Evolutionary conservation across 2,888 invertebrate species (phyloP).

Genomic region (Synanthedon andrenaeformis): DNA sequence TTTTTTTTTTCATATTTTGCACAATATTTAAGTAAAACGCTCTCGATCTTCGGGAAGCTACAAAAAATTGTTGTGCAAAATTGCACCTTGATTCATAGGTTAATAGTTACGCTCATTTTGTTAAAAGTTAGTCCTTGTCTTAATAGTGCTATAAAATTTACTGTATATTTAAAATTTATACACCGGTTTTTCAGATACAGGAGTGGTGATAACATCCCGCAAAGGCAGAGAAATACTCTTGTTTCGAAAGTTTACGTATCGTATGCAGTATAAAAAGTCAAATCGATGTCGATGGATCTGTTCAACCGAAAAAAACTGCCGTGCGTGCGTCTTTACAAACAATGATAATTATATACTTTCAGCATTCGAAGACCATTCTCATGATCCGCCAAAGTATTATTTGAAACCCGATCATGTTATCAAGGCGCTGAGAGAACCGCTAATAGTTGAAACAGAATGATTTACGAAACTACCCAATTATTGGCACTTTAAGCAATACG

Average conservation of each 20-base stretch:
- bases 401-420: constrained; percentile 42
- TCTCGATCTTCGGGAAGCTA: too few species aligned
- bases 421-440: constrained; percentile 37
- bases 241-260: constrained; percentile 48
- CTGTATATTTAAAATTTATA: too few species aligned
- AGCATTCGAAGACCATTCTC: constrained; percentile 39
- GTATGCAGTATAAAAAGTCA: constrained; percentile 40
- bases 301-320: constrained; percentile 52
- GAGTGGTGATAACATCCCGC: constrained; percentile 49
- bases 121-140: too few species aligned
- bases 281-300: constrained; percentile 48
- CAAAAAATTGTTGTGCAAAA: too few species aligned
- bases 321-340: constrained; percentile 46
- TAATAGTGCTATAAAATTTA: background rate
- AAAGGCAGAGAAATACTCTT: constrained; percentile 58
- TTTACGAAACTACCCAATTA: too few species aligned
- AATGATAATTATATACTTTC: constrained; percentile 35
- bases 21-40: too few species aligned
- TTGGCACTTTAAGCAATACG: too few species aligned
- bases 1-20: too few species aligned
- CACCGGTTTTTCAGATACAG: constrained; percentile 25
- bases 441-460: constrained; percentile 25
- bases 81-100: too few species aligned
- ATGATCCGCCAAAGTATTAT: constrained; percentile 57
- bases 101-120: too few species aligned